A percentile compares a stretch with the other conserved stretches of the same genome.
phyloP scores from a whole-genome alignment of 2,888 invertebrate genomes.

The Isotomurus palustris region DNA sequence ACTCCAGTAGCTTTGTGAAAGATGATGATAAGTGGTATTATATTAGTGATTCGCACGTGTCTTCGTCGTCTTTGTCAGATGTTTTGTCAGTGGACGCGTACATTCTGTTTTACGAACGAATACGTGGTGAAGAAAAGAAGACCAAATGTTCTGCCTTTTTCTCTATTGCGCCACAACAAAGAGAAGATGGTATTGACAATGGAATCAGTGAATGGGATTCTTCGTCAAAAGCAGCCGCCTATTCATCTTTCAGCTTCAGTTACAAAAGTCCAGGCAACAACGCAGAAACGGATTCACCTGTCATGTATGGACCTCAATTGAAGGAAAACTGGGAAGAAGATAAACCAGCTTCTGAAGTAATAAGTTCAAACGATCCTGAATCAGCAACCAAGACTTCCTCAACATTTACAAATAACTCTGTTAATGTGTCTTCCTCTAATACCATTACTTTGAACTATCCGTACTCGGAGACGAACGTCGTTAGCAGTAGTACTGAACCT shows the following conservation, averaged over 20 bases:
- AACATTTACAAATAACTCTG: too few species aligned
- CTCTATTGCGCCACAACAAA: too few species aligned
- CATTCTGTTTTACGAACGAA: conserved; percentile 91
- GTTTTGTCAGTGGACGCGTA: conserved; percentile 88
- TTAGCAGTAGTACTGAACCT: conserved; percentile 4
- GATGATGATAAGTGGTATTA: conserved; percentile 84
- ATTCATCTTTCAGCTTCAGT: neutral
- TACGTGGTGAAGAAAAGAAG: conserved; percentile 50
- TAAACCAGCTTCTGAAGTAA: neutral
- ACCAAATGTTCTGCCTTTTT: conserved; percentile 21
- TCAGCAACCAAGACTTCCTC: conserved; percentile 2
- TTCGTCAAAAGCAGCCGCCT: neutral
- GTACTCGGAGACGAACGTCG: neutral
- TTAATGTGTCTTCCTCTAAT: neutral
- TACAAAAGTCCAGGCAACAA: neutral
- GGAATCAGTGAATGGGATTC: neutral
- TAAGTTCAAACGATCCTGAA: conserved; percentile 4
- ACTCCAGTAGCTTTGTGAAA: conserved; percentile 47
- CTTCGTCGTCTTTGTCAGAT: conserved; percentile 70
- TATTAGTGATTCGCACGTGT: conserved; percentile 84
- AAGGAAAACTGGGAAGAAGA: neutral
- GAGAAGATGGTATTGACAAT: too few species aligned
- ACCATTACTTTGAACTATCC: neutral
- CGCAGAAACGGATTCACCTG: neutral
- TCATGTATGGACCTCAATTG: neutral